Evolutionary conservation across 1,140 invertebrate genomes (phyloP).

Genomic region (Lerema accius): DNA sequence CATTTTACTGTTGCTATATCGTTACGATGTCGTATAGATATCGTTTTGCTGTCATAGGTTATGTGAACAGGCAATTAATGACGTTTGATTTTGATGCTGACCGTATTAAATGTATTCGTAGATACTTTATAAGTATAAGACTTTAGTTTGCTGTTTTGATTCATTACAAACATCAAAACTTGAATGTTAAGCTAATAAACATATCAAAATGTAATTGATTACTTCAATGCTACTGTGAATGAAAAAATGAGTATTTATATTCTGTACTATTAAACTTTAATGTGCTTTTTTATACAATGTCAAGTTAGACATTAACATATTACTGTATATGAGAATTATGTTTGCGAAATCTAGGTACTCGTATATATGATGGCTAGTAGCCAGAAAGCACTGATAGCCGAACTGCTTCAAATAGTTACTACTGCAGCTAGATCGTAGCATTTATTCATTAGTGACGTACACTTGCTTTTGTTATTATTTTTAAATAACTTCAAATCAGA

Average conservation of each 20-base stretch:
- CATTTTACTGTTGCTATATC: no score
- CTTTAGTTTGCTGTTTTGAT: conserved; percentile 16
- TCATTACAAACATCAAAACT: conserved; percentile 19
- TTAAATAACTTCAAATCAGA: no score
- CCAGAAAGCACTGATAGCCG: no score
- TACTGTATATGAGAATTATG: neutral
- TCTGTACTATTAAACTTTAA: neutral
- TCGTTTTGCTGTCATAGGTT: no score
- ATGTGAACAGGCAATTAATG: no score
- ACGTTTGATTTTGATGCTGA: neutral
- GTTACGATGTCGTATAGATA: no score
- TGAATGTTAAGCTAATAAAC: conserved; percentile 32
- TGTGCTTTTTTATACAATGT: neutral
- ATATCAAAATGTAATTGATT: conserved; percentile 33
- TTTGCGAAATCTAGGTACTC: neutral
- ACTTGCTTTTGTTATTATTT: no score
- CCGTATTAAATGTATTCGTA: neutral
- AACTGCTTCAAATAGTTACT: no score
- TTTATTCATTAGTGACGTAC: no score
- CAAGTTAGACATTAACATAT: neutral
- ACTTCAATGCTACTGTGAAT: conserved; percentile 24
- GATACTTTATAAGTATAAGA: no score
- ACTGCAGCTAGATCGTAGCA: no score
- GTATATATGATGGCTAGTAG: no score
- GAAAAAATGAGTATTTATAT: conserved; percentile 3